A percentile compares a stretch with the other conserved stretches of the same genome.
These are phyloP conservation scores for Automeris io DNA, from an alignment of 2,888 invertebrate genomes.

Conservation along the genomic window DNA sequence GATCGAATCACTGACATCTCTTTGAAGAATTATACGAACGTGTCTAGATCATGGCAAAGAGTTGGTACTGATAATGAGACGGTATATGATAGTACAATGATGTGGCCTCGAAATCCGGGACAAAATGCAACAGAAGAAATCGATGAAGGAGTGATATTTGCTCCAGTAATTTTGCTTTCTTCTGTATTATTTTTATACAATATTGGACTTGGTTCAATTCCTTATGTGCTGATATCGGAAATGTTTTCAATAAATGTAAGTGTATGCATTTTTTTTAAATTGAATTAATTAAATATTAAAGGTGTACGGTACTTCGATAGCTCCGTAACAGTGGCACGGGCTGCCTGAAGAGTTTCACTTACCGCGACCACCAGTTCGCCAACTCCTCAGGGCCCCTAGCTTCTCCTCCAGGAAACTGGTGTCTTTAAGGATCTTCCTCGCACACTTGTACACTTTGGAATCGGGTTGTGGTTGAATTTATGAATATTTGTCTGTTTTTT, in stretches of 20 bases:
- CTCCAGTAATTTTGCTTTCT: conserved; percentile 56
- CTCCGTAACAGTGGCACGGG: too few relatives aligned
- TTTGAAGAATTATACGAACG: conserved; percentile 26
- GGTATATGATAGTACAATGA: conserved; percentile 19
- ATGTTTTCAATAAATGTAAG: conserved; percentile 63
- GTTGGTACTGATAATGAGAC: conserved; percentile 27
- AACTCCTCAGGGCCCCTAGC: too few relatives aligned
- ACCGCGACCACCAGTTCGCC: too few relatives aligned
- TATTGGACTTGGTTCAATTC: conserved; percentile 66
- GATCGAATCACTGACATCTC: conserved; percentile 14
- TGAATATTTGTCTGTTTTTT: too few relatives aligned
- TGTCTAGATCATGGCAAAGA: conserved; percentile 25
- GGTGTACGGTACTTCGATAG: too few relatives aligned
- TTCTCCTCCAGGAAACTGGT: too few relatives aligned
- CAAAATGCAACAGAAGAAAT: conserved; percentile 21
- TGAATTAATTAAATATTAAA: too few relatives aligned
- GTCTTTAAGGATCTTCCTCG: too few relatives aligned
- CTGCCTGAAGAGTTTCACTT: too few relatives aligned
- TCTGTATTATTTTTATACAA: conserved; percentile 60
- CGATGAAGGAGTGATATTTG: conserved; percentile 39
- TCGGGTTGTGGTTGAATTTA: too few relatives aligned
- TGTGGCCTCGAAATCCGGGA: conserved; percentile 27
- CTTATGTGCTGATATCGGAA: conserved; percentile 64
- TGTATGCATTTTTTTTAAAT: conserved; percentile 17
- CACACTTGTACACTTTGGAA: too few relatives aligned